Evolutionary conservation across 2,888 invertebrate species (phyloP).

Genomic region (Trachelus tabidus): DNA sequence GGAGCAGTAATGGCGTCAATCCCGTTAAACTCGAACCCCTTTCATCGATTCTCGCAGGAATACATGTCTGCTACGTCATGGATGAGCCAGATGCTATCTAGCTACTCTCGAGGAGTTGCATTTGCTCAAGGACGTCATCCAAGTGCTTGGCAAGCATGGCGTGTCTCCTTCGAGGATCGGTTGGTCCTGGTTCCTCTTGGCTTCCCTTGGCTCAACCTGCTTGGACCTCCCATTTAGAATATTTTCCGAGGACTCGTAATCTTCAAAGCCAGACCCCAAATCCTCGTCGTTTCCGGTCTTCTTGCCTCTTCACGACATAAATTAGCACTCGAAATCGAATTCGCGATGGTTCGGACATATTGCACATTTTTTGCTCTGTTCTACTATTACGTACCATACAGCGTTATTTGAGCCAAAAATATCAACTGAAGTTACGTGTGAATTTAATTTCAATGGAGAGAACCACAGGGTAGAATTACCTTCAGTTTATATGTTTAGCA

Average conservation of each 20-base stretch:
- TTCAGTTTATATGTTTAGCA: background rate
- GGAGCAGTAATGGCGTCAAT: conserved; percentile 13
- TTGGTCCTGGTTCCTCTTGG: background rate
- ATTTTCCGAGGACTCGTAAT: background rate
- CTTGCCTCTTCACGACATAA: background rate
- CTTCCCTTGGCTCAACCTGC: background rate
- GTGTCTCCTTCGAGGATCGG: conserved; percentile 13
- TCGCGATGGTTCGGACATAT: background rate
- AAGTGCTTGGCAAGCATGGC: conserved; percentile 47
- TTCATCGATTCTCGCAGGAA: conserved; percentile 33
- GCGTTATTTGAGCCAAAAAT: background rate
- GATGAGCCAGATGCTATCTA: conserved; percentile 33
- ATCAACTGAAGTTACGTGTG: background rate
- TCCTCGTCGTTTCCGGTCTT: background rate
- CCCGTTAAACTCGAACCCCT: background rate
- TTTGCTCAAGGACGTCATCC: conserved; percentile 45
- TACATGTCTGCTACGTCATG: conserved; percentile 23
- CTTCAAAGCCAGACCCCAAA: background rate
- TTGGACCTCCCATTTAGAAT: background rate
- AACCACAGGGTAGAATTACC: background rate
- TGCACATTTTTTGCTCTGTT: background rate
- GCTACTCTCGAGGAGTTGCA: conserved; percentile 32
- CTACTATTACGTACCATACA: background rate
- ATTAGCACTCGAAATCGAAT: background rate
- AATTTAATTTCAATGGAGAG: background rate